Evolutionary conservation across 2,113 vertebrate species (phyloP).

Genomic region (Cephalopholis sonnerati): DNA sequence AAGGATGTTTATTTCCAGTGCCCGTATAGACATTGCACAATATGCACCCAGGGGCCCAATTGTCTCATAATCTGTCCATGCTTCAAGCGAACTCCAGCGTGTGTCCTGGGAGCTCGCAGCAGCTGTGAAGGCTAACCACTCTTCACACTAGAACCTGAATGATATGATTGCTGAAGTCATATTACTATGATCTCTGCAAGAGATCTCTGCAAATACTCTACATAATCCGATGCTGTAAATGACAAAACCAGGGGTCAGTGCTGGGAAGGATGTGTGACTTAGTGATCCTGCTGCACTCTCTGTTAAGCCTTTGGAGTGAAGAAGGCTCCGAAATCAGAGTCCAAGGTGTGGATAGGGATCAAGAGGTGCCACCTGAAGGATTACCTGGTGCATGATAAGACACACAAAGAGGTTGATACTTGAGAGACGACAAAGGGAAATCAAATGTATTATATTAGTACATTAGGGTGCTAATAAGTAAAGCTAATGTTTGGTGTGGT

Average conservation of each 20-base stretch:
- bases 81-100: neutral
- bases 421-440: neutral
- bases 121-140: neutral
- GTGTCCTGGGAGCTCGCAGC: neutral
- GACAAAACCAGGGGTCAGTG: neutral
- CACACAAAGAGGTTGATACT: neutral
- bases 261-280: constrained; percentile 3
- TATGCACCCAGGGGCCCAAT: neutral
- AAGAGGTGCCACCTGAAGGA: constrained; percentile 26
- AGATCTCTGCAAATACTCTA: neutral
- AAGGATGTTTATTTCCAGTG: neutral
- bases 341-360: neutral
- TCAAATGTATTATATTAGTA: neutral
- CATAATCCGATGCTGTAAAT: neutral
- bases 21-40: neutral
- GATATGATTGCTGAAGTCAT: neutral
- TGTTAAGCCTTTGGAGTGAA: constrained; percentile 18
- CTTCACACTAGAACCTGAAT: neutral
- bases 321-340: constrained; percentile 18
- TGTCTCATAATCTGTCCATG: neutral
- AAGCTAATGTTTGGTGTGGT: neutral
- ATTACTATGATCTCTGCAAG: neutral
- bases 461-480: constrained; percentile 21
- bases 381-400: neutral
- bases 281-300: neutral